Evolutionary conservation across 2,797 vertebrate species (phyloP).

Genomic region (Rhyacichthys aspro): DNA sequence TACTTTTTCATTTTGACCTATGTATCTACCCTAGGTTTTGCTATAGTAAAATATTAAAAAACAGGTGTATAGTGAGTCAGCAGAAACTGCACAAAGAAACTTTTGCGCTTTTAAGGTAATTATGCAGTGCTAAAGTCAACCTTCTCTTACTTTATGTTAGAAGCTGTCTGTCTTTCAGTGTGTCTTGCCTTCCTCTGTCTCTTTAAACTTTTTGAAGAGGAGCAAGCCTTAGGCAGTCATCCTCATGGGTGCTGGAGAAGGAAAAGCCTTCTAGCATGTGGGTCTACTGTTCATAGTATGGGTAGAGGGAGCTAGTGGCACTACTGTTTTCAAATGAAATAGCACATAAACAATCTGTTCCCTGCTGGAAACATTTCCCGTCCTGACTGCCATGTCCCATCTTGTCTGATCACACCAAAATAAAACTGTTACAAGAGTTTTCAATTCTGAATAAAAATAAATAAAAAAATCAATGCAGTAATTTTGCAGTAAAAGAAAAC

Average conservation of each 20-base stretch:
- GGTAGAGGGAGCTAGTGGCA: constrained; percentile 42
- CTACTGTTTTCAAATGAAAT: constrained; percentile 61
- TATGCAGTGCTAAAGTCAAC: constrained; percentile 27
- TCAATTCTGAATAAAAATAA: constrained; percentile 25
- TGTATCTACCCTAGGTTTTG: too few species aligned
- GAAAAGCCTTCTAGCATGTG: constrained; percentile 54
- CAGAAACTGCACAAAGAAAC: constrained; percentile 16
- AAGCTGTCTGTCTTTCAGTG: constrained; percentile 20
- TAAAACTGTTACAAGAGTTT: constrained; percentile 44
- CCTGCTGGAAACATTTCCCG: constrained; percentile 59
- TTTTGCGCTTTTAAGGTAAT: constrained; percentile 21
- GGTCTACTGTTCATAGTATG: constrained; percentile 38
- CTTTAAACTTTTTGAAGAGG: constrained; percentile 35
- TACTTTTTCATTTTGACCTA: constrained; percentile 10
- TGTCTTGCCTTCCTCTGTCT: constrained; percentile 12
- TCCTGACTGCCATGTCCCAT: constrained; percentile 49
- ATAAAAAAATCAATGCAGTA: too few species aligned
- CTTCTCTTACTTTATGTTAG: constrained; percentile 25
- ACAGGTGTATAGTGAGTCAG: constrained; percentile 14
- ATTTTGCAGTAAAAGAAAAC: neutral
- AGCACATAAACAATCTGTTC: constrained; percentile 62
- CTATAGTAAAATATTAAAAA: constrained; percentile 12
- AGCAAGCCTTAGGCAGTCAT: constrained; percentile 56
- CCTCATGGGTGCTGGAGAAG: constrained; percentile 53
- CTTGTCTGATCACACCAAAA: constrained; percentile 63